Percentiles rank a stretch among this genome's conserved stretches.
Conservation (phyloP, 2,113 vertebrate species). For the Danionella cerebrum region DNA sequence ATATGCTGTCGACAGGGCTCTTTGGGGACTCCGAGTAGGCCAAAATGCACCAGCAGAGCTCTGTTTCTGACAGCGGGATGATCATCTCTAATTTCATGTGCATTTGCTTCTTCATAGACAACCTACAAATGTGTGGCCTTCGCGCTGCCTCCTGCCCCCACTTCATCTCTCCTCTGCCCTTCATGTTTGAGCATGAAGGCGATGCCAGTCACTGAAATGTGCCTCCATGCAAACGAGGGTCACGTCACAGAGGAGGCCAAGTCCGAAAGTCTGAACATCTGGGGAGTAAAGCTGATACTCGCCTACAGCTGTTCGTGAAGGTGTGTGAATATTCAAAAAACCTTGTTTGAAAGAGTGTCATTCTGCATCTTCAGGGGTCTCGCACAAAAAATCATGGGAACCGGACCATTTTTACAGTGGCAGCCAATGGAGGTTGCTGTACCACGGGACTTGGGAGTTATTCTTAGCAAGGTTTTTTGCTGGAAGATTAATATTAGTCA, state of each 20-base stretch:
- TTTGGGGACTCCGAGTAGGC: conserved; percentile 43
- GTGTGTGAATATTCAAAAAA: conserved; percentile 2
- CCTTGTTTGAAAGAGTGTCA: conserved; percentile 5
- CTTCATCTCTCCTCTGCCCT: conserved; percentile 33
- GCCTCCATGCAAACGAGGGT: conserved; percentile 34
- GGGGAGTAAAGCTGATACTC: conserved; percentile 16
- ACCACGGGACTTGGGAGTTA: not conserved
- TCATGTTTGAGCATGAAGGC: conserved; percentile 31
- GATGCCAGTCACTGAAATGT: conserved; percentile 34
- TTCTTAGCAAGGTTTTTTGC: not conserved
- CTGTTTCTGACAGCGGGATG: conserved; percentile 41
- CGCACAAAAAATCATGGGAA: not conserved
- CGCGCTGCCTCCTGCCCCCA: conserved; percentile 4
- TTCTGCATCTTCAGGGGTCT: not conserved
- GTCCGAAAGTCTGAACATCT: conserved; percentile 15
- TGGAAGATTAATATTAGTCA: not conserved
- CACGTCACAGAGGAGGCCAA: not conserved
- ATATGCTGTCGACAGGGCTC: conserved; percentile 46
- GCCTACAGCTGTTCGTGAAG: conserved; percentile 15
- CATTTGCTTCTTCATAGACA: conserved; percentile 28
- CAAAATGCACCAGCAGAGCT: conserved; percentile 26
- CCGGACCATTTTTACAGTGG: not conserved
- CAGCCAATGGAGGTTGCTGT: not conserved
- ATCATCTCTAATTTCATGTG: conserved; percentile 50
- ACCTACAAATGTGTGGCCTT: conserved; percentile 5